Evolutionary conservation across 2,797 vertebrate species (phyloP).

Genomic region (Eidolon dupreanum): DNA sequence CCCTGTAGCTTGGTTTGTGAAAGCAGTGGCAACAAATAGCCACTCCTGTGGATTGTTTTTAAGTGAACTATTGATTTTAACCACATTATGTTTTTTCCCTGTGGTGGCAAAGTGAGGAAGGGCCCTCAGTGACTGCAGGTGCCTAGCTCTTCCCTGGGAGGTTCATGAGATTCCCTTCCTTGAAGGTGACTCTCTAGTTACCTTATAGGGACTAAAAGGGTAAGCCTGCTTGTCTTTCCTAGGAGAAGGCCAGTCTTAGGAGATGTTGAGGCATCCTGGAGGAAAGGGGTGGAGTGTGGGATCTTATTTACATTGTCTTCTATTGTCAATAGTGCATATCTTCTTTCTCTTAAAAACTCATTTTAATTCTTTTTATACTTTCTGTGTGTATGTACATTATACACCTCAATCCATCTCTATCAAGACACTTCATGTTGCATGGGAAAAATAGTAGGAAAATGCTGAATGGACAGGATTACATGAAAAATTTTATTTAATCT

Average conservation of each 20-base stretch:
- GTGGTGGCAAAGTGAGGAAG: background rate
- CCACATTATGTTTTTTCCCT: background rate
- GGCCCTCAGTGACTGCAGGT: background rate
- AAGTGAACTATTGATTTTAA: background rate
- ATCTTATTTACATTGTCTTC: background rate
- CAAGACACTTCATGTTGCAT: background rate
- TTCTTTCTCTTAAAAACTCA: background rate
- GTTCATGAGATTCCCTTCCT: background rate
- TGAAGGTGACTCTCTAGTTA: background rate
- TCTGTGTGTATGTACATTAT: background rate
- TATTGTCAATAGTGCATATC: background rate
- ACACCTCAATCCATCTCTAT: background rate
- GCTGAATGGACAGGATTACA: background rate
- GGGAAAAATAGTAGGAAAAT: background rate
- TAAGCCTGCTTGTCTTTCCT: background rate
- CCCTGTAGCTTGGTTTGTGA: background rate
- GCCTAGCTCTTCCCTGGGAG: background rate
- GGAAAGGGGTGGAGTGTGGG: background rate
- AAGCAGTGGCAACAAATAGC: background rate
- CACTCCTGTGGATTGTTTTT: background rate
- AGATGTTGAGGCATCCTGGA: background rate
- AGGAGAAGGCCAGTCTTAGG: background rate
- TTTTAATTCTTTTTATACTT: background rate
- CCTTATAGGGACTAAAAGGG: background rate
- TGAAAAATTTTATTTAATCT: slow-evolving; percentile 9